Base-by-base conservation (phyloP, 1,140 invertebrate species). In the Teleogryllus occipitalis region DNA sequence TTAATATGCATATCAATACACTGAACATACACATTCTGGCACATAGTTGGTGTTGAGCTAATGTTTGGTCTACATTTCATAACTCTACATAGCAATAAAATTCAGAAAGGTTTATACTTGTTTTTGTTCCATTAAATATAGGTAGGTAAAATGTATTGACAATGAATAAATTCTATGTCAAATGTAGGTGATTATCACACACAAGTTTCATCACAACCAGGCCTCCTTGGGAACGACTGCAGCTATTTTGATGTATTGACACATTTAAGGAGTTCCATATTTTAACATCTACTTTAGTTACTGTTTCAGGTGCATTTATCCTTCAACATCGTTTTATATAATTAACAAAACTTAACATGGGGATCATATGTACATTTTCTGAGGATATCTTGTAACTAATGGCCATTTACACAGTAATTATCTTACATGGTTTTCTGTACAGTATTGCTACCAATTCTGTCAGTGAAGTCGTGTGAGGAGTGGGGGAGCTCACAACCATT, bases 21-120 rank as follows among this genome's bases (percentile, higher is more conserved):
- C 27, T 39, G 27, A 39, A 65, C 18, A 18, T 65, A 18, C 10
- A 65, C 18, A 65, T 65, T 18, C 54, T 65, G 54, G 54, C 54
- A 65, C 54, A 65, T 65, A 65, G 18, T 65, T 65, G 54, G 54
- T 65, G 54, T 65, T 65, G 54, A 65, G 54, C 54, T 65, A 65
- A 65, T 18, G 18, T 14, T 65, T 65, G 10, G 18, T 65, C 54
- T 65, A 65, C 54, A 65, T 65, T 14, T 65, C 18, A 65, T 65
- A 10, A 3, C 3, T 65, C 10, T 65, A 65, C 54, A 14, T 65
- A 65, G 18, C 18, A 65, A 65, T 14, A 39, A 39, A 39, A 39
- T 39, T 39, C 27, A 39, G 27, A 39, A 39, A 39, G 27, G 27
- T 39, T 39, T 39, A 39, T 39, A 39, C 27, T 39, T 39, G 27